Conservation (phyloP, 2,113 vertebrate species). For the Sclerurus mexicanus region DNA sequence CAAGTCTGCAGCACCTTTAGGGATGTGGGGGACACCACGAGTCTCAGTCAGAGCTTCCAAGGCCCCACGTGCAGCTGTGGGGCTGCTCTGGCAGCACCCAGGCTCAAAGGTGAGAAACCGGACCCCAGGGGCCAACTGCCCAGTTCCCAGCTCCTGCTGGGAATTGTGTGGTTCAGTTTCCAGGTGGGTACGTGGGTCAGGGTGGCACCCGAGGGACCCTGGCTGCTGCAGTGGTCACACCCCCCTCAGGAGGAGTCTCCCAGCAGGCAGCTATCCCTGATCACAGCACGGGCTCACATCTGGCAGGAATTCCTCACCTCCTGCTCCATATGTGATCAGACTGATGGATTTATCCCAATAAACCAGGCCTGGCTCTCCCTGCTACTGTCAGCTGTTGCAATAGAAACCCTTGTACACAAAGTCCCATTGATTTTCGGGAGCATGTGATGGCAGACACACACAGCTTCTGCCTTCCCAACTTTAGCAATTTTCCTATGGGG, state of each 20-base stretch:
- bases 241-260: background rate
- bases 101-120: background rate
- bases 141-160: background rate
- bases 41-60: background rate
- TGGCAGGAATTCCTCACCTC: background rate
- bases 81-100: background rate
- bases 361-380: background rate
- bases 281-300: background rate
- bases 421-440: background rate
- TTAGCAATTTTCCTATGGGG: background rate
- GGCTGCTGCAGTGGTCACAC: background rate
- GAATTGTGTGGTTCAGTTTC: background rate
- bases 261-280: background rate
- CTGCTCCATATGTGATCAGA: background rate
- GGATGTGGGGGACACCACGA: accelerated
- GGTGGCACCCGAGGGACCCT: background rate
- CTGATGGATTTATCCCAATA: background rate
- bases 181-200: accelerated
- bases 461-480: background rate
- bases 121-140: background rate
- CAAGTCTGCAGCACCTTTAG: background rate
- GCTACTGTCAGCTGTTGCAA: background rate
- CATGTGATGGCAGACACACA: background rate
- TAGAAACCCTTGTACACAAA: background rate
- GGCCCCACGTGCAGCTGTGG: background rate